These are phyloP conservation scores for Talpa occidentalis DNA, from an alignment of 2,113 vertebrate genomes.

Conservation along the genomic window DNA sequence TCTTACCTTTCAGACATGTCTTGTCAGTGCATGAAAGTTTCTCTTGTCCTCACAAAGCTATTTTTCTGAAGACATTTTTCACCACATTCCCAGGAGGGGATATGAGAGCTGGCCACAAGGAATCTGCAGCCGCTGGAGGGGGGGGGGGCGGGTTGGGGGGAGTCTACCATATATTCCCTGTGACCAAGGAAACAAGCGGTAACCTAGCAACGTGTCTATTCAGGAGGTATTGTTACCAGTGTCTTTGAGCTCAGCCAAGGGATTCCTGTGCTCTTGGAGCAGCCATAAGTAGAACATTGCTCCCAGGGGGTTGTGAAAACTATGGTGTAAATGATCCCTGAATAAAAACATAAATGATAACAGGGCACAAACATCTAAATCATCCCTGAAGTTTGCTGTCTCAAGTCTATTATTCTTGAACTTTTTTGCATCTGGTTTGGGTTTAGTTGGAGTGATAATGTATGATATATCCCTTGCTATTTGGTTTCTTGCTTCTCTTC, in stretches of 20 bases:
- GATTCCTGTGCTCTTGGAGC: slow-evolving; percentile 67
- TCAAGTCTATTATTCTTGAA: background rate
- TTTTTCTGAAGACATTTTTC: slow-evolving; percentile 80
- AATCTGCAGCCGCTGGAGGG: slow-evolving; percentile 31
- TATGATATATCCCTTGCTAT: background rate
- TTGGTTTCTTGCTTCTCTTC: slow-evolving; percentile 39
- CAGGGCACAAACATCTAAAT: background rate
- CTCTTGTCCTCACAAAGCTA: slow-evolving; percentile 74
- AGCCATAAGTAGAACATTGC: slow-evolving; percentile 14
- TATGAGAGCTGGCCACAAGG: slow-evolving; percentile 25
- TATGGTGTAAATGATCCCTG: slow-evolving; percentile 51
- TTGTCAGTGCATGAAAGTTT: slow-evolving; percentile 74
- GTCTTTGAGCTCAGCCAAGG: slow-evolving; percentile 81
- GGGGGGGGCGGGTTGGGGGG: slow-evolving; percentile 47
- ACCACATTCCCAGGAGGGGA: slow-evolving; percentile 55
- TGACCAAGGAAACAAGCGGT: slow-evolving; percentile 85
- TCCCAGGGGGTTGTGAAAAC: slow-evolving; percentile 38
- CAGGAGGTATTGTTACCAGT: slow-evolving; percentile 82
- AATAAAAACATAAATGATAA: slow-evolving; percentile 43
- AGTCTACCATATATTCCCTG: slow-evolving; percentile 71
- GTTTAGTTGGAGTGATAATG: background rate
- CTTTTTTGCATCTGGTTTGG: background rate
- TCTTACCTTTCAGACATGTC: slow-evolving; percentile 96
- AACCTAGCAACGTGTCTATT: slow-evolving; percentile 82
- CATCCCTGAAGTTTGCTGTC: background rate